Evolutionary conservation across 2,797 vertebrate species (phyloP).

Genomic region (Thaleichthys pacificus): DNA sequence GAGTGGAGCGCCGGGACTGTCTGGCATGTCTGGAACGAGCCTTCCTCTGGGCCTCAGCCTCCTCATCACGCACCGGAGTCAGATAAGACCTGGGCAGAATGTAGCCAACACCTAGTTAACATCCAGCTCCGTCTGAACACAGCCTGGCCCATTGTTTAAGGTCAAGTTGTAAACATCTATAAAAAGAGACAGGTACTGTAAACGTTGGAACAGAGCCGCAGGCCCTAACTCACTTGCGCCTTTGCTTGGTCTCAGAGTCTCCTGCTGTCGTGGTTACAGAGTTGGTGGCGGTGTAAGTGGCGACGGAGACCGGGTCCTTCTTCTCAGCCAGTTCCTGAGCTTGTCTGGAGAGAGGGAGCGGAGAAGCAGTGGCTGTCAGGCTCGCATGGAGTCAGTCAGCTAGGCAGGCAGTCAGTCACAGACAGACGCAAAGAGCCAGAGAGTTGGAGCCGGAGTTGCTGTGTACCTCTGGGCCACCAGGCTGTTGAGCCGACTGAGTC

Average conservation of each 20-base stretch:
- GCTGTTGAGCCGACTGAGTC: constrained; percentile 73
- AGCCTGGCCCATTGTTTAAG: not conserved
- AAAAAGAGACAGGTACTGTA: constrained; percentile 4
- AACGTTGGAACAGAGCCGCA: not conserved
- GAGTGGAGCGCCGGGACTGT: constrained; percentile 84
- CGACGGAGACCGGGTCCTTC: constrained; percentile 63
- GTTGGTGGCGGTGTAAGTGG: constrained; percentile 38
- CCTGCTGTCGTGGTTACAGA: constrained; percentile 37
- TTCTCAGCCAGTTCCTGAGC: constrained; percentile 78
- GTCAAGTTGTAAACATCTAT: constrained; percentile 11
- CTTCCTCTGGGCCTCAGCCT: constrained; percentile 84
- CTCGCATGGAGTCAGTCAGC: too few species aligned
- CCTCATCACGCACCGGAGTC: constrained; percentile 84
- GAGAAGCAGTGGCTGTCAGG: not conserved
- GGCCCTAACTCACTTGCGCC: not conserved
- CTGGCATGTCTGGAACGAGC: constrained; percentile 82
- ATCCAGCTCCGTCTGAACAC: not conserved
- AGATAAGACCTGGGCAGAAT: constrained; percentile 76
- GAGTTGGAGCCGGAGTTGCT: not conserved
- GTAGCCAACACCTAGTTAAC: not conserved
- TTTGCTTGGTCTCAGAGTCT: not conserved
- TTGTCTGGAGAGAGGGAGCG: constrained; percentile 54
- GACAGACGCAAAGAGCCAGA: not conserved
- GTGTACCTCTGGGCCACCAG: constrained; percentile 71
- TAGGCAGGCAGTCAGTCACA: not conserved